Base-by-base conservation (phyloP, 2,888 invertebrate species). In the Megamerina dolium region DNA sequence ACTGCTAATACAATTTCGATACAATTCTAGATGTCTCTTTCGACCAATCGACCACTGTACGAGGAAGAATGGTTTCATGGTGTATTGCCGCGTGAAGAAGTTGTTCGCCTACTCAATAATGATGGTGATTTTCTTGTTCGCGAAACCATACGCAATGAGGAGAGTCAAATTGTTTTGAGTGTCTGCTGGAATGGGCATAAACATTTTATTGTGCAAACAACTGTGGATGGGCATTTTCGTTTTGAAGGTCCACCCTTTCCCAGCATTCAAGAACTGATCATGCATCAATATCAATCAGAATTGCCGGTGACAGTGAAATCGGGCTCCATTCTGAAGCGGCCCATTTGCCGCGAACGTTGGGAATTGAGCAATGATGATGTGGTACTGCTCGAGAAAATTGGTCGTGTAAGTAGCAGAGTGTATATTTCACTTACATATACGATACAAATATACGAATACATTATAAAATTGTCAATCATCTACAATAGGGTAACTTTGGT, bases 61-160 rank as follows among this genome's bases (percentile, higher is more conserved):
- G 91, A 93, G 57, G 93, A 94, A 72, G 92, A 93, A 68, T 95
- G 94, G 94, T 95, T 95, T 73, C 96, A 96, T 65, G 96, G 96
- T 1, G 93, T 95, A 10, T 73, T 96, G 46, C 96, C 96, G 0
- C 78, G 96, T 12, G 95, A 95, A 71, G 95, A 96, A 74, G 95
- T 95, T 21, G 93, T 94, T 32, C 76, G 94, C 48, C 75, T 96
- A 30, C 75, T 96, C 48, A 81, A 85, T n/a, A 84, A 84, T 42
- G 90, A 96, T 57, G 96, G 96, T 0, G 95, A 96, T 69, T 96
- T 91, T 72, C 75, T 96, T 45, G 93, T 96, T 43, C 78, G 95
- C 19, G 93, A 95, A 74, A 94, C 93, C 2, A 91, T 84, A 48
- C 77, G 91, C 61, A 91, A 92, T 61, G 90, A 91, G 61, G 90